These are phyloP conservation scores for Tribolium freemani DNA, from an alignment of 2,888 invertebrate genomes.

Conservation along the genomic window DNA sequence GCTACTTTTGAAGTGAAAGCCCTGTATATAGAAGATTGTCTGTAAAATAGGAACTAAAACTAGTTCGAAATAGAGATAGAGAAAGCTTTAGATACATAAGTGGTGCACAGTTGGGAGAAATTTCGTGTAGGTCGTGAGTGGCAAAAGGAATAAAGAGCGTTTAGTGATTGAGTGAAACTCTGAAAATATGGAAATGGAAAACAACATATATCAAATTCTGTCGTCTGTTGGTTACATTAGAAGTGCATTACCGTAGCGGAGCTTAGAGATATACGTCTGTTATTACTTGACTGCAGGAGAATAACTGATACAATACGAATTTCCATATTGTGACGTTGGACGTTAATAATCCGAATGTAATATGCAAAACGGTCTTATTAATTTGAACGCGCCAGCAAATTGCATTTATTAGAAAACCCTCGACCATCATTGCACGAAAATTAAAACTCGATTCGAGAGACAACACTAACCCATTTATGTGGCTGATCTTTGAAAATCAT, in stretches of 20 bases:
- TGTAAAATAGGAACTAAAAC: no score
- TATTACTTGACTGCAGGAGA: slow-evolving; percentile 1
- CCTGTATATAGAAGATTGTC: no score
- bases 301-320: slow-evolving; percentile 5
- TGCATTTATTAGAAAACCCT: not conserved
- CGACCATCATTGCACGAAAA: not conserved
- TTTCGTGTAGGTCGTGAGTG: not conserved
- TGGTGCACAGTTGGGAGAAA: no score
- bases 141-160: not conserved
- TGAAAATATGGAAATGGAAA: slow-evolving; percentile 21
- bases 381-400: not conserved
- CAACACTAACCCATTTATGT: not conserved
- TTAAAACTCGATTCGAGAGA: not conserved
- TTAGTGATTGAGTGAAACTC: not conserved
- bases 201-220: slow-evolving; percentile 20
- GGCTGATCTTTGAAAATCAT: slow-evolving; percentile 31
- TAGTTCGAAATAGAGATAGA: no score
- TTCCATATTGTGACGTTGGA: not conserved
- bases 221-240: slow-evolving; percentile 9
- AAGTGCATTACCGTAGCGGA: slow-evolving; percentile 17
- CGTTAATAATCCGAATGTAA: not conserved
- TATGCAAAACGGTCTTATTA: not conserved
- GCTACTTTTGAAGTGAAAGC: no score
- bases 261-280: not conserved
- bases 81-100: no score